Evolutionary conservation across 2,888 invertebrate genomes (phyloP).

Genomic region (Tromatobia lineatoria): DNA sequence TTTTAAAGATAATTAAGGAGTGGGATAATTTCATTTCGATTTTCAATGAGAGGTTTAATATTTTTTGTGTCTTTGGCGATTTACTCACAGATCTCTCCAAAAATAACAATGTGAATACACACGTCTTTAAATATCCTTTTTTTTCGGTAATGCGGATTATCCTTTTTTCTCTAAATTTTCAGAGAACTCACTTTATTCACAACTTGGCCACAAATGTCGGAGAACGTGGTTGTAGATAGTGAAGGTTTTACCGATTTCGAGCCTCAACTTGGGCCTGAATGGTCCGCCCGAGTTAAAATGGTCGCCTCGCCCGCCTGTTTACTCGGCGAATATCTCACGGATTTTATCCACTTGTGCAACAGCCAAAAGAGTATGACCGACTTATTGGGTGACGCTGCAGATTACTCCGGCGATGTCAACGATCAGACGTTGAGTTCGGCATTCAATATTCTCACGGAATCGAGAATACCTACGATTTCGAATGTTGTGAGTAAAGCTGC

Average conservation of each 20-base stretch:
- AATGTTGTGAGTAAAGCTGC: constrained; percentile 87
- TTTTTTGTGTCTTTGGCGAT: too few species aligned
- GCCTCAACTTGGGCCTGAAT: constrained; percentile 92
- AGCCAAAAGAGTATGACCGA: constrained; percentile 86
- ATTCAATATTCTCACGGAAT: constrained; percentile 91
- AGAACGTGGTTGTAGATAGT: constrained; percentile 95
- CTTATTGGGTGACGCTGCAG: constrained; percentile 87
- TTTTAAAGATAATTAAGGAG: too few species aligned
- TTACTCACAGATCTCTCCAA: too few species aligned
- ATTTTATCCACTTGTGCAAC: constrained; percentile 90
- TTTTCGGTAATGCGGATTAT: too few species aligned
- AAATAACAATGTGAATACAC: too few species aligned
- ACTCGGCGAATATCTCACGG: constrained; percentile 91
- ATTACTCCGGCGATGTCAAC: constrained; percentile 81
- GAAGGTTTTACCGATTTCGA: constrained; percentile 95
- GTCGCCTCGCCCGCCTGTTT: constrained; percentile 91
- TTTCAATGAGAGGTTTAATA: too few species aligned
- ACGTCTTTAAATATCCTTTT: too few species aligned
- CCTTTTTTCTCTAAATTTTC: constrained; percentile 54
- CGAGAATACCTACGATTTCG: constrained; percentile 89
- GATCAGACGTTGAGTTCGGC: constrained; percentile 83
- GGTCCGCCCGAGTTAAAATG: constrained; percentile 91
- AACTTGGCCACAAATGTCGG: constrained; percentile 95
- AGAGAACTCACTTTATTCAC: constrained; percentile 92
- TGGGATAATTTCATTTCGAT: too few species aligned